Conservation (phyloP, 1,140 invertebrate species). For the Cyrtorhinus lividipennis region DNA sequence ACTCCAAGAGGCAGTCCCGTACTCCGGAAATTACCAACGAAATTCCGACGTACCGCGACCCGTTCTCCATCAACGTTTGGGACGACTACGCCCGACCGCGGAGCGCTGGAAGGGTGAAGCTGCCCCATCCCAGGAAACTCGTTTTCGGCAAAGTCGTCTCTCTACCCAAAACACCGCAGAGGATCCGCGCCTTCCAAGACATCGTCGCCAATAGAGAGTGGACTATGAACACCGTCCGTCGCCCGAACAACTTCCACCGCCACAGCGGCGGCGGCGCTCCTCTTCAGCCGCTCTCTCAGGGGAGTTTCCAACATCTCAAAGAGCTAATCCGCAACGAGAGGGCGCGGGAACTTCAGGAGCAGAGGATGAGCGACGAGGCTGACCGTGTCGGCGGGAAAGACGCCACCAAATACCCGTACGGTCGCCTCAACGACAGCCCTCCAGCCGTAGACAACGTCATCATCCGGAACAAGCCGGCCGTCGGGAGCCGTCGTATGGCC, state of each 20-base stretch:
- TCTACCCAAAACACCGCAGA: slow-evolving; percentile 32
- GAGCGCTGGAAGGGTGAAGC: slow-evolving; percentile 24
- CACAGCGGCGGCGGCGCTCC: slow-evolving; percentile 20
- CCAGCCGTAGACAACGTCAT: not conserved
- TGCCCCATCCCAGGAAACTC: slow-evolving; percentile 27
- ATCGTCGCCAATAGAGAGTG: slow-evolving; percentile 27
- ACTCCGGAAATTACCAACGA: slow-evolving; percentile 72
- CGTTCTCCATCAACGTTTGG: slow-evolving; percentile 67
- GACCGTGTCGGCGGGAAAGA: slow-evolving; percentile 37
- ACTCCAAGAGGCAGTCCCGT: slow-evolving; percentile 72
- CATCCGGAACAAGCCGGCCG: not conserved
- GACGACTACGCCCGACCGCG: slow-evolving; percentile 29
- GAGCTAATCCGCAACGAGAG: slow-evolving; percentile 41
- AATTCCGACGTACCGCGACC: slow-evolving; percentile 61
- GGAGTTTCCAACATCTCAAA: slow-evolving; percentile 44
- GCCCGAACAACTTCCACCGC: not conserved
- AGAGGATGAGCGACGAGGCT: slow-evolving; percentile 41
- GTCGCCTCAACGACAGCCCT: not conserved
- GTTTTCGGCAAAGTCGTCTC: slow-evolving; percentile 47
- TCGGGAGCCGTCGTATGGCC: not conserved
- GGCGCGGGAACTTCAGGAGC: slow-evolving; percentile 48
- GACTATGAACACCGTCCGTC: too few relatives aligned
- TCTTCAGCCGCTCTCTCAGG: slow-evolving; percentile 29
- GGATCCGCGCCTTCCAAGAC: slow-evolving; percentile 26
- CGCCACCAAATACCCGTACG: slow-evolving; percentile 25